A percentile compares a stretch with the other conserved stretches of the same genome.
phyloP scores from a whole-genome alignment of 2,113 vertebrate species.

The Martes martes region DNA sequence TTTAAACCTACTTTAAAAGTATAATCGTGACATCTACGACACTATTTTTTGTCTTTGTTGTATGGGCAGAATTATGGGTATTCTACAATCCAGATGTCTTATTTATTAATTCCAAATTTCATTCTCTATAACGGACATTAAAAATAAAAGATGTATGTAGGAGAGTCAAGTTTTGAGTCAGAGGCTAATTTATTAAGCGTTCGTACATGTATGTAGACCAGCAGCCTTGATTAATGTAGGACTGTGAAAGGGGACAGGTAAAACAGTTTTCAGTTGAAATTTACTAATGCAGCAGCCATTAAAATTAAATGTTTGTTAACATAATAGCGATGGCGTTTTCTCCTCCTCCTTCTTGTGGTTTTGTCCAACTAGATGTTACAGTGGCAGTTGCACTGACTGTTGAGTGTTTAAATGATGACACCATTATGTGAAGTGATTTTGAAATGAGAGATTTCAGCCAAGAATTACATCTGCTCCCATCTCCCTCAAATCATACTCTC shows the following conservation, averaged over 20 bases:
- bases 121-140: slow-evolving; percentile 8
- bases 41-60: slow-evolving; percentile 54
- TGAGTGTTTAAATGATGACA: slow-evolving; percentile 99
- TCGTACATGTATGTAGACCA: background rate
- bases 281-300: slow-evolving; percentile 71
- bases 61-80: background rate
- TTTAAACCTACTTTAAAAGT: slow-evolving; percentile 67
- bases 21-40: slow-evolving; percentile 57
- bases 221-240: slow-evolving; percentile 65
- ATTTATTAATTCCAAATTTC: slow-evolving; percentile 38
- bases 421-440: slow-evolving; percentile 96
- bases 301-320: slow-evolving; percentile 83
- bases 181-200: slow-evolving; percentile 44
- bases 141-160: slow-evolving; percentile 38
- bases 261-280: slow-evolving; percentile 66
- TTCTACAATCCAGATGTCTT: slow-evolving; percentile 10
- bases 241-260: slow-evolving; percentile 1
- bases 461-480: slow-evolving; percentile 90
- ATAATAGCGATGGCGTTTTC: slow-evolving; percentile 72
- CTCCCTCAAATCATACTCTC: slow-evolving; percentile 86
- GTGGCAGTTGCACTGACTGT: slow-evolving; percentile 87
- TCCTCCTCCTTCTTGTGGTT: slow-evolving; percentile 80
- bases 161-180: slow-evolving; percentile 45
- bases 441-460: slow-evolving; percentile 95
- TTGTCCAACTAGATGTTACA: slow-evolving; percentile 82